Conservation (phyloP, 2,888 invertebrate genomes). For the Sthenelais limicola region DNA sequence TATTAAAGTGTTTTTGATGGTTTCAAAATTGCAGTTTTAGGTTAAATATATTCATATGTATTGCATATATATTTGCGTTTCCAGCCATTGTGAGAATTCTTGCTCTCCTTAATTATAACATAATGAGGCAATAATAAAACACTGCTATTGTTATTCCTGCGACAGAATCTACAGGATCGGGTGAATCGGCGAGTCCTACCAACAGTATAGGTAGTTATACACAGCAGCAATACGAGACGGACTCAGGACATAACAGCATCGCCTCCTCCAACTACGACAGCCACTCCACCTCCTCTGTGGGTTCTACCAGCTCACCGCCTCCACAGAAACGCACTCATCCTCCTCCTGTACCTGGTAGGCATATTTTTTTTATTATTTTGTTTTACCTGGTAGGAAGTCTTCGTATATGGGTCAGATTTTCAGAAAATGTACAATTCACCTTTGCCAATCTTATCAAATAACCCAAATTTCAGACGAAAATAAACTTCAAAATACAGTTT, state of each 20-base stretch:
- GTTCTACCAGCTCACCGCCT: constrained; percentile 59
- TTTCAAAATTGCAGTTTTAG: not conserved
- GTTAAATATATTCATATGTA: not conserved
- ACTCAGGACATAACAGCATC: constrained; percentile 69
- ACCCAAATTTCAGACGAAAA: too few relatives aligned
- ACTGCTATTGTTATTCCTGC: not conserved
- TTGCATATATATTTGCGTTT: not conserved
- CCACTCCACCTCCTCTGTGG: constrained; percentile 68
- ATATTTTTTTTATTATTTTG: not conserved
- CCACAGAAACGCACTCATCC: constrained; percentile 52
- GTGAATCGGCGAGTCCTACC: constrained; percentile 76
- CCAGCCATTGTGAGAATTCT: not conserved
- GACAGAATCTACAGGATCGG: constrained; percentile 39
- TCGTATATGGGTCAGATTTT: too few relatives aligned
- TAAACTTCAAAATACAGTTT: too few relatives aligned
- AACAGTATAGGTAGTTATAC: constrained; percentile 67
- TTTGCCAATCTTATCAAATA: too few relatives aligned
- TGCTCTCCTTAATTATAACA: too few relatives aligned
- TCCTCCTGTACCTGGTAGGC: constrained; percentile 9
- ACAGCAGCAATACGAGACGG: constrained; percentile 66
- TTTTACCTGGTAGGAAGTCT: not conserved
- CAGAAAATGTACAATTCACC: too few relatives aligned
- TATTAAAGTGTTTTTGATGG: too few relatives aligned
- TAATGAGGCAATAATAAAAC: not conserved
- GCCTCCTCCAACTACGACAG: constrained; percentile 67